A percentile compares a stretch with the other conserved stretches of the same genome.
Evolutionary conservation across 2,888 invertebrate genomes (phyloP).

Genomic region (Mythimna loreyi): DNA sequence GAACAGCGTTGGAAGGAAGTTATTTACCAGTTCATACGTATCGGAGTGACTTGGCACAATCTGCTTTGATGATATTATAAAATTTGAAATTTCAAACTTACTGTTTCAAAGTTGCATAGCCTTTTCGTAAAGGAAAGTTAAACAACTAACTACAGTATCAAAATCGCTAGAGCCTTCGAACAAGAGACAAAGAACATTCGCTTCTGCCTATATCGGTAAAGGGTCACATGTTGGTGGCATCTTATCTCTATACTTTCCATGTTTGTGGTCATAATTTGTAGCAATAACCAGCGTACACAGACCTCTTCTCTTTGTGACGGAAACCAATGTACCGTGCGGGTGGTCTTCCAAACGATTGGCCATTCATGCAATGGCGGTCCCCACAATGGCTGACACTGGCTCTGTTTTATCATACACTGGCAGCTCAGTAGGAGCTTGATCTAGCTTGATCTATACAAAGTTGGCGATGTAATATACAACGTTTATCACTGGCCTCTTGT

Average conservation of each 20-base stretch:
- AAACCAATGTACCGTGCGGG: slow-evolving; percentile 28
- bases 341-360: slow-evolving; percentile 43
- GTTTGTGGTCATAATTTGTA: slow-evolving; percentile 12
- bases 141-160: slow-evolving; percentile 3
- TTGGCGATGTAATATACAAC: slow-evolving; percentile 11
- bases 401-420: slow-evolving; percentile 11
- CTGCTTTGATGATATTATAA: too few relatives aligned
- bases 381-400: slow-evolving; percentile 6
- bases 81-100: neutral
- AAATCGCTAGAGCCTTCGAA: slow-evolving; percentile 16
- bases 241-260: slow-evolving; percentile 35
- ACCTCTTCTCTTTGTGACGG: slow-evolving; percentile 12
- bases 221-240: neutral
- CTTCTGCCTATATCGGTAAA: slow-evolving; percentile 13
- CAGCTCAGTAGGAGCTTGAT: neutral
- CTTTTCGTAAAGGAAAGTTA: neutral
- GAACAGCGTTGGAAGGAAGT: neutral
- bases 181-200: slow-evolving; percentile 28
- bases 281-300: slow-evolving; percentile 14
- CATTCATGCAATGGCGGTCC: slow-evolving; percentile 15
- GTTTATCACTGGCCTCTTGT: slow-evolving; percentile 11
- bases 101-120: neutral
- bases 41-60: neutral
- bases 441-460: neutral
- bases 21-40: slow-evolving; percentile 6